These are phyloP conservation scores for Tragelaphus oryx DNA, from an alignment of 2,797 vertebrate species.

Conservation along the genomic window DNA sequence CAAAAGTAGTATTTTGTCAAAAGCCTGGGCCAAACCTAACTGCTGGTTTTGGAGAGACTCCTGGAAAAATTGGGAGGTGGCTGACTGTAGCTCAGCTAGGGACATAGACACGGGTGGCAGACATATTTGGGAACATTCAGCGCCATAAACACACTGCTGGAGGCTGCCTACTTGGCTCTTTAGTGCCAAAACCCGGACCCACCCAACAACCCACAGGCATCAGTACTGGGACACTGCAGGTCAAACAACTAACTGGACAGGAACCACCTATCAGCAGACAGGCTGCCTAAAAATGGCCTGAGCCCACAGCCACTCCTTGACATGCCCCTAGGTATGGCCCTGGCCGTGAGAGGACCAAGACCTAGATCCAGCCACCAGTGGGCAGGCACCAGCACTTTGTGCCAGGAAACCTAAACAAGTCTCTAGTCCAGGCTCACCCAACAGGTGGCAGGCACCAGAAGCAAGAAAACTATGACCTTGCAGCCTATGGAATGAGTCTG, in stretches of 20 bases:
- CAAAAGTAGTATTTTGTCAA: not conserved
- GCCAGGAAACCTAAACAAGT: not conserved
- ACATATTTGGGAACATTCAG: not conserved
- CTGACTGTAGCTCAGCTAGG: not conserved
- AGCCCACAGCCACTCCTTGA: not conserved
- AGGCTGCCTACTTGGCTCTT: not conserved
- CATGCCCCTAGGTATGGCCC: not conserved
- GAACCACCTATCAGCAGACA: not conserved
- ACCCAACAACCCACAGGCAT: not conserved
- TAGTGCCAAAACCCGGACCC: not conserved
- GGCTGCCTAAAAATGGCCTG: not conserved
- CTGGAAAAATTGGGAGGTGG: not conserved
- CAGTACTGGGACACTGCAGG: not conserved
- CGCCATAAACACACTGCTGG: not conserved
- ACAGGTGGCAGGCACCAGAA: not conserved
- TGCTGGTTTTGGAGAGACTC: not conserved
- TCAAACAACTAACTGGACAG: not conserved
- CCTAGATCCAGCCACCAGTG: not conserved
- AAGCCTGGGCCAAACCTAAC: not conserved
- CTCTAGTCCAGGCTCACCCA: not conserved
- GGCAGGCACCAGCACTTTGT: not conserved
- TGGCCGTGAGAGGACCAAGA: not conserved
- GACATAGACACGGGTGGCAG: not conserved
- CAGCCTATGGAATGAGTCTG: not conserved
- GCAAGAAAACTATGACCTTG: not conserved